phyloP scores from a whole-genome alignment of 30 jellyfish, hydroid and myxozoan genomes.

The Cassiopea andromeda region DNA sequence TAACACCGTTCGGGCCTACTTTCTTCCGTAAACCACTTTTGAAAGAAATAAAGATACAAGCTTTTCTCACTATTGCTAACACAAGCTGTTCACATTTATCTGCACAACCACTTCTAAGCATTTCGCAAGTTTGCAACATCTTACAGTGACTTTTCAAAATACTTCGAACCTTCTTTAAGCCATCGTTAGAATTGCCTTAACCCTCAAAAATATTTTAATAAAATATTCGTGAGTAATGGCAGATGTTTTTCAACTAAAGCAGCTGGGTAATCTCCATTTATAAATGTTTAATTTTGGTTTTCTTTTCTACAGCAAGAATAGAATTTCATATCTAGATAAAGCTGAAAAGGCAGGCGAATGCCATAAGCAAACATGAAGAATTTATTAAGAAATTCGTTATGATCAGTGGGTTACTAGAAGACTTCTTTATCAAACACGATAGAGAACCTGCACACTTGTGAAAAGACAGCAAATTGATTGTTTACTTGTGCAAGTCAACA shows the following conservation, averaged over 20 bases:
- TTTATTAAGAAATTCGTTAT: too few relatives aligned
- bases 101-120: background rate
- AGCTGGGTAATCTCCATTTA: conserved; percentile 14
- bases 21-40: background rate
- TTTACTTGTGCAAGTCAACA: too few relatives aligned
- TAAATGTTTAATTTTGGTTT: conserved; percentile 47
- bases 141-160: background rate
- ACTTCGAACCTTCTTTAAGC: background rate
- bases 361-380: background rate
- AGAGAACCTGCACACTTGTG: too few relatives aligned
- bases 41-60: background rate
- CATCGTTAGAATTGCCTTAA: background rate
- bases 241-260: conserved; percentile 1
- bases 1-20: background rate
- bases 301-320: background rate
- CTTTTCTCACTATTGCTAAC: background rate
- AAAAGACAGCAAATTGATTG: too few relatives aligned
- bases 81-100: background rate
- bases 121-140: background rate
- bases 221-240: conserved; percentile 1
- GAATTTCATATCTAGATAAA: conserved; percentile 7
- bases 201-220: conserved; percentile 8
- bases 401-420: background rate
- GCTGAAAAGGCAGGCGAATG: background rate
- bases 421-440: background rate